Evolutionary conservation across 2,888 invertebrate genomes (phyloP), one percentile per base, ranked within the genome.

Genomic region (Cerceris ruficornis): DNA sequence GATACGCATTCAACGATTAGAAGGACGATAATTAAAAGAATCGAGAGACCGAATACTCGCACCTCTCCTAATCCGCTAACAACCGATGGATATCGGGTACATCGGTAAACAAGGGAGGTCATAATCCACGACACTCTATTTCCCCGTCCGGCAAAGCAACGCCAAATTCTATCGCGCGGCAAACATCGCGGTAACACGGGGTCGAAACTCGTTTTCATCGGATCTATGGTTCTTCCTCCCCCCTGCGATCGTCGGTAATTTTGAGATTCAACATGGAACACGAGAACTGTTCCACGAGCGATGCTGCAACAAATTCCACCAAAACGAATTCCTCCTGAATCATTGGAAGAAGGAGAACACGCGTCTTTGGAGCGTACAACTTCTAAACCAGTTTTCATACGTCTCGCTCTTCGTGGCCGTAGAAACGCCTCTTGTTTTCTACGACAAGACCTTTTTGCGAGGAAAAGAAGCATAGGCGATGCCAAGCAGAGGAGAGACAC

Each of bases 381-480:
- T 82, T 84, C 79, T 82, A 85, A 85, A 85, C 84, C 84, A 85
- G 84, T 85, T 85, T 84, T 81, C 84, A 67, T 70, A 57, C 69
- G 62, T 43, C 61, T 57, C 70, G 50, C 42, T 54, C 75, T 54
- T 14, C 72, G 43, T 64, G 15, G 58, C 13, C 60, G 70, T 70
- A 75, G 70, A 80, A 62, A 82, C 69, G 77, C 80, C 70, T 70
- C 78, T 79, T 81, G 74, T 74, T 83, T 81, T 83, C 83, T 78
- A 77, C 74, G 77, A 74, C 73, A 62, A 73, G 73, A 72, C 67
- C 77, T 60, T 70, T 77, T 80, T 69, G 73, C 77, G 8, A 43
- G 13, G 41, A 64, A 65, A 41, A 66, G 62, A 55, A 60, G 49
- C 65, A 62, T 52, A 69, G 77, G 76, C 60, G 69, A 72, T 61